Evolutionary conservation across 1,140 invertebrate species (phyloP), one percentile per base, ranked within the genome.

Genomic region (Ips nitidus): DNA sequence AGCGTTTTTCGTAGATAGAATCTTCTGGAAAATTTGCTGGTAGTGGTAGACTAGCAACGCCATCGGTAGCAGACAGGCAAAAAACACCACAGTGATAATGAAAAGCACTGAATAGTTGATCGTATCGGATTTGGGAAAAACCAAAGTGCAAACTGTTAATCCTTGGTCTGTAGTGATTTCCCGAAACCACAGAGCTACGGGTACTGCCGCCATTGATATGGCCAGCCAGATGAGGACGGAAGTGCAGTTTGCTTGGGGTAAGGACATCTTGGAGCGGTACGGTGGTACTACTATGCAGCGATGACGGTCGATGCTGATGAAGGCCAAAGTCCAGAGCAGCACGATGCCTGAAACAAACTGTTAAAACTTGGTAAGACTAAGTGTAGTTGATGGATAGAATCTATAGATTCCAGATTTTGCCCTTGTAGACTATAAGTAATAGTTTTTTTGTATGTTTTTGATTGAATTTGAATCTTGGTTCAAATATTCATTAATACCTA

Each of bases 301-400:
- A 69, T 86, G 81, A 42, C 86, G 79, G 75, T 87, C 86, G 76
- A 86, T 84, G 53, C 84, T 85, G 76, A 87, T 87, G 36, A 86
- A 76, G 2, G 85, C 85, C 42, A 87, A 74, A 2, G 86, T 86
- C 86, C 86, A 87, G 4, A 87, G 80, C 2, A 87, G 78, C 5
- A 87, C 84, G 57, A 86, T 85, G 5, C 85, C 86, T 68, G 86
- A 86, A 0, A 87, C 85, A 62, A 87, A 85, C 86, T 87, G 81
- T 6, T 82, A 82, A 40, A 40, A 65, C 52, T 37, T 55, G n/a
- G 6, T n/a, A 6, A 39, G 41, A 59, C 40, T 7, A 59, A 3
- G 22, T 22, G 22, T 22, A 22, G 22, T 22, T 22, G 22, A 22
- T 22, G 22, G 22, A 22, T 22, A 22, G 22, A 22, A 22, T 22